Percentiles rank a stretch among this genome's conserved stretches.
These are phyloP conservation scores for Scomber scombrus DNA, from an alignment of 2,113 vertebrate genomes.

Conservation along the genomic window DNA sequence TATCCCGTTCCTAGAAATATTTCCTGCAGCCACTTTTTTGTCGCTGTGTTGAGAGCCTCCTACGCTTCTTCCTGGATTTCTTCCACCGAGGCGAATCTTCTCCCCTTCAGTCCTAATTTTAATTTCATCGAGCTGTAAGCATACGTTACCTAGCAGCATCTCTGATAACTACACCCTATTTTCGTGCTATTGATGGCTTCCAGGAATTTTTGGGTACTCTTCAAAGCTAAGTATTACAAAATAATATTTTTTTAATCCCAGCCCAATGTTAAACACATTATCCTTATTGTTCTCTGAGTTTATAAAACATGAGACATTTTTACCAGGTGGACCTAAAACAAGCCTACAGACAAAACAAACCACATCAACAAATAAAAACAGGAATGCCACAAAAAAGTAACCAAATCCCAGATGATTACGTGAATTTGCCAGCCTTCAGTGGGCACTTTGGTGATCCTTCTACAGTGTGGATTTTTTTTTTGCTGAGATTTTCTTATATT, in stretches of 20 bases:
- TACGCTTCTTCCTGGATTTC: too few species aligned
- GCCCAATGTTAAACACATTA: not conserved
- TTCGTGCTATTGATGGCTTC: too few species aligned
- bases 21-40: too few species aligned
- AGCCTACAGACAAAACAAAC: slow-evolving; percentile 2
- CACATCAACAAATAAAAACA: slow-evolving; percentile 2
- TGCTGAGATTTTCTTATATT: not conserved
- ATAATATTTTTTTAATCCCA: not conserved
- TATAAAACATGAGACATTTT: not conserved
- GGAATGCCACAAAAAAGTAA: slow-evolving; percentile 4
- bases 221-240: too few species aligned
- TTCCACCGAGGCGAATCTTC: too few species aligned
- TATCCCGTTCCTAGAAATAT: too few species aligned
- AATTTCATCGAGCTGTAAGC: too few species aligned
- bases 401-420: slow-evolving; percentile 4
- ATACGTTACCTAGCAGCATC: too few species aligned
- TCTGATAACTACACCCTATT: too few species aligned
- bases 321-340: not conserved
- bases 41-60: too few species aligned
- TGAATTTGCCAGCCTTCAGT: not conserved
- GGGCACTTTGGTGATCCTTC: not conserved
- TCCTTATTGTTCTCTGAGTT: not conserved
- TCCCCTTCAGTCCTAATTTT: too few species aligned
- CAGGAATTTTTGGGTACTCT: too few species aligned
- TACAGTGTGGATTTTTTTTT: not conserved